phyloP scores from a whole-genome alignment of 2,113 vertebrate species.

The Channa maculata region DNA sequence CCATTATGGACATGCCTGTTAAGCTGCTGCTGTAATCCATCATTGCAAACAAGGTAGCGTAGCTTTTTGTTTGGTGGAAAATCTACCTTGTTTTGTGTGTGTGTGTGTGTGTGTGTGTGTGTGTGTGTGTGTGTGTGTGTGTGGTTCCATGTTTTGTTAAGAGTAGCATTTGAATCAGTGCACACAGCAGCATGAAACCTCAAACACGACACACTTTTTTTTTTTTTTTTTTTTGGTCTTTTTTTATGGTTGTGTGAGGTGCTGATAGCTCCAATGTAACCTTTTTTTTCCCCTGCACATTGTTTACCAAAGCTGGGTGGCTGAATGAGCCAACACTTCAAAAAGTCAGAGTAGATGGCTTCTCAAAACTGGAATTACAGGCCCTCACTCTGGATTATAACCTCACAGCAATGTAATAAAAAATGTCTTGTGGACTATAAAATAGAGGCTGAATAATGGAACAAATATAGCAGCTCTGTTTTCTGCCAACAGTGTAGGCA shows the following conservation, averaged over 20 bases:
- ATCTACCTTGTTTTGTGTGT: background rate
- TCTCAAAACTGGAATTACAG: slow-evolving; percentile 52
- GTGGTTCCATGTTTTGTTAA: slow-evolving; percentile 32
- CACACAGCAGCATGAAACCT: slow-evolving; percentile 44
- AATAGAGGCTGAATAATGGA: slow-evolving; percentile 29
- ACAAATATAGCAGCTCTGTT: slow-evolving; percentile 2
- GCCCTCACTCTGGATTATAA: slow-evolving; percentile 57
- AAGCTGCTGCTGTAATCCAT: slow-evolving; percentile 56
- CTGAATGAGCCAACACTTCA: slow-evolving; percentile 42
- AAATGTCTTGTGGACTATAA: slow-evolving; percentile 44
- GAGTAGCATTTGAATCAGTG: slow-evolving; percentile 50
- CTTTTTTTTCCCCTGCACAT: slow-evolving; percentile 21
- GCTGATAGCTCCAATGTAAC: slow-evolving; percentile 40
- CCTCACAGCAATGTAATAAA: slow-evolving; percentile 20
- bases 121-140: background rate
- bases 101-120: too few species aligned
- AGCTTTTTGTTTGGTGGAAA: slow-evolving; percentile 45
- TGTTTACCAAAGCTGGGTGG: slow-evolving; percentile 60
- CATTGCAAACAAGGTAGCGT: slow-evolving; percentile 58
- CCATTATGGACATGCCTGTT: slow-evolving; percentile 52
- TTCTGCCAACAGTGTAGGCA: slow-evolving; percentile 27
- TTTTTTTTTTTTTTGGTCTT: background rate
- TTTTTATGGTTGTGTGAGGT: background rate
- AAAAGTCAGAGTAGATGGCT: slow-evolving; percentile 40
- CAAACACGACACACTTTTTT: slow-evolving; percentile 35